Evolutionary conservation across 2,888 invertebrate genomes (phyloP).

Genomic region (Criorhina ranunculi): DNA sequence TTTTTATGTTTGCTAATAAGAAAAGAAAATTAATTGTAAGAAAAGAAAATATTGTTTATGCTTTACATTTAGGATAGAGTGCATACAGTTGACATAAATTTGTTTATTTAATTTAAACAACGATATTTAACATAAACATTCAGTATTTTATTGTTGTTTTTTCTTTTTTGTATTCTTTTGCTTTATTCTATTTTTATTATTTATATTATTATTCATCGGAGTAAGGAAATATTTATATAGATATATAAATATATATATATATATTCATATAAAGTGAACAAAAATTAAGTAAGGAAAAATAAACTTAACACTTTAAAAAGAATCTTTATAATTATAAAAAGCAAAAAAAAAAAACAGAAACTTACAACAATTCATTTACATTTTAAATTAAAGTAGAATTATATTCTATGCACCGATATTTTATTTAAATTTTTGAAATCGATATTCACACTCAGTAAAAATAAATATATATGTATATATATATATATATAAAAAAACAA

Average conservation of each 20-base stretch:
- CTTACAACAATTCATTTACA: conserved; percentile 68
- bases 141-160: conserved; percentile 54
- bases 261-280: conserved; percentile 52
- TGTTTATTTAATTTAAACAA: conserved; percentile 61
- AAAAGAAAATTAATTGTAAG: conserved; percentile 51
- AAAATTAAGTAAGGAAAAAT: conserved; percentile 58
- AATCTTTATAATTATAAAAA: conserved; percentile 40
- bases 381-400: conserved; percentile 60
- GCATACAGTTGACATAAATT: conserved; percentile 69
- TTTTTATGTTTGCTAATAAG: conserved; percentile 51
- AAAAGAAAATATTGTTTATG: conserved; percentile 50
- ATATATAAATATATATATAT: conserved; percentile 47
- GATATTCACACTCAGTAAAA: conserved; percentile 41
- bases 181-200: conserved; percentile 51
- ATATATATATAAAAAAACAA: conserved; percentile 43
- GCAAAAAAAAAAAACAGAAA: conserved; percentile 13
- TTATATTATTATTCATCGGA: conserved; percentile 55
- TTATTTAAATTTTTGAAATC: conserved; percentile 29
- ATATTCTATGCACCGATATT: conserved; percentile 70
- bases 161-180: conserved; percentile 45
- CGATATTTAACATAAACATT: conserved; percentile 67
- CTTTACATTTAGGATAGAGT: conserved; percentile 73
- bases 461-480: too few relatives aligned
- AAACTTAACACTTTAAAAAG: conserved; percentile 67
- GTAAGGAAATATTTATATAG: conserved; percentile 66